Base-by-base conservation (phyloP, 1,140 invertebrate species). In the Pectinophora gossypiella region DNA sequence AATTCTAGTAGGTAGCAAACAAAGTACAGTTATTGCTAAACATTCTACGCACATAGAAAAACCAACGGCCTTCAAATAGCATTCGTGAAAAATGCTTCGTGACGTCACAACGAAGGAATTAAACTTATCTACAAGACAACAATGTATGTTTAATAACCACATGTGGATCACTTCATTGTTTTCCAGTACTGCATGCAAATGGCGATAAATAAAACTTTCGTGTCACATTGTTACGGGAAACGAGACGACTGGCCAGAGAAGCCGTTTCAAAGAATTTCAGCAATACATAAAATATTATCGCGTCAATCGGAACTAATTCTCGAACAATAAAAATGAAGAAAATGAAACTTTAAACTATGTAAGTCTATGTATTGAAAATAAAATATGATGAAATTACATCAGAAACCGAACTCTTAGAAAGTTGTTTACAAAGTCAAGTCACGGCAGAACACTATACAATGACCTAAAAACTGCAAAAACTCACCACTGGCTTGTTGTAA, bases 401-500 rank as follows among this genome's bases (percentile, higher is more conserved):
- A 40, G 36, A 40, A 20, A 32, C 23, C 40, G 18, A 54, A 60
- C 54, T 40, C 61, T 64, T 64, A 59, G 66, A 76, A 79, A 76
- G 69, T 76, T 80, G 63, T 80, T 76, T 73, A 61, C 53, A 56
- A 64, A 71, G 46, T 69, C 54, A 42, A 36, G 36, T 61, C 67
- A 68, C 62, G 53, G 40, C 52, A 42, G 40, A 15, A 44, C 9
- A 51, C 19, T 32, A 42, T 13, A 36, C 51, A 49, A 9, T 18
- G 48, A 47, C 32, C 43, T 22, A 21, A 46, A 54, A 46, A 49
- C n/a, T 53, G 22, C 15, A 15, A 59, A 51, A 61, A 83, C 84
- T 88, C 54, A 88, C 87, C 76, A 76, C 60, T 53, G 83, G 72
- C 57, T 86, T 87, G 54, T 63, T 71, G 64, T 87, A 80, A 48